A percentile compares a stretch with the other conserved stretches of the same genome.
These are phyloP conservation scores for Pseudocheirus occidentalis DNA, from an alignment of 2,797 vertebrate genomes.

Conservation along the genomic window DNA sequence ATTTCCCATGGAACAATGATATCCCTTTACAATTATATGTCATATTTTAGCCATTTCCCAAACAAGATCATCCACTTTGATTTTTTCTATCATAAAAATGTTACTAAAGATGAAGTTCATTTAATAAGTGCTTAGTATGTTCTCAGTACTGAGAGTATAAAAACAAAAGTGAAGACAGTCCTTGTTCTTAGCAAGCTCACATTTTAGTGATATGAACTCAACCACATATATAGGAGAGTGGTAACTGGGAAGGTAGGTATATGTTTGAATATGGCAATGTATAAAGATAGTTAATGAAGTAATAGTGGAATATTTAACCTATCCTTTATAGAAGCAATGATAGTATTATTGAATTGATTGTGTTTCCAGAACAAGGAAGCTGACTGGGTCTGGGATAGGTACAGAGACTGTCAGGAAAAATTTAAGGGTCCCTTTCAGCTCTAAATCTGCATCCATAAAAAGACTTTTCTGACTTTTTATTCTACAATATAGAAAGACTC, in stretches of 20 bases:
- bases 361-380: background rate
- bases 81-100: background rate
- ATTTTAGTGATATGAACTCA: background rate
- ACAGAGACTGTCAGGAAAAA: background rate
- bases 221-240: background rate
- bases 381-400: background rate
- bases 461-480: background rate
- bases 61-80: background rate
- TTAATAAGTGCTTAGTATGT: background rate
- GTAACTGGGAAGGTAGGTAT: background rate
- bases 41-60: background rate
- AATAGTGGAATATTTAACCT: background rate
- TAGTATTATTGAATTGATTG: background rate
- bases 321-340: background rate
- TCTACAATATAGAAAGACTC: constrained; percentile 41
- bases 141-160: background rate
- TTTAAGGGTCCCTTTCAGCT: background rate
- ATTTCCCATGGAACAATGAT: background rate
- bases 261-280: background rate
- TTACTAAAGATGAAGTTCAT: background rate
- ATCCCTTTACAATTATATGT: background rate
- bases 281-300: background rate
- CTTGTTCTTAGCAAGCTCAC: background rate
- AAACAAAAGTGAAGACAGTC: background rate
- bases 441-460: background rate